phyloP scores from a whole-genome alignment of 2,113 vertebrate genomes.

The Phyllostomus hastatus region DNA sequence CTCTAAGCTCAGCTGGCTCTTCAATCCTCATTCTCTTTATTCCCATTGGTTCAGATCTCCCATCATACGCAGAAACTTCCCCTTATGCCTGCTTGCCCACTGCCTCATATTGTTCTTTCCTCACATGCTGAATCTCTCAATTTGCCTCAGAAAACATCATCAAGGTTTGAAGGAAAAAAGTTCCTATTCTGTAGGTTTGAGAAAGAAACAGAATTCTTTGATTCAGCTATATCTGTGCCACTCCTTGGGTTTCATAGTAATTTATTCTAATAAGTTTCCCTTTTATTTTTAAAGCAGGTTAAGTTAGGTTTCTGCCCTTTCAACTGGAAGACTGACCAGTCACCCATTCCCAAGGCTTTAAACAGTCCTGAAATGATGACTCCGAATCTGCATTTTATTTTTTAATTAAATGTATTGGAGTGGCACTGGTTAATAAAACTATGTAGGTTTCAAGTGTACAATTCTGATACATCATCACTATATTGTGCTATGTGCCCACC shows the following conservation, averaged over 20 bases:
- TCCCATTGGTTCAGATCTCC: background rate
- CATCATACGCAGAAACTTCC: background rate
- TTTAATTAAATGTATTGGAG: background rate
- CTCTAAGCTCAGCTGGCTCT: background rate
- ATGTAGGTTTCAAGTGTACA: background rate
- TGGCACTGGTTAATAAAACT: too few species aligned
- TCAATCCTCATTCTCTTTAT: background rate
- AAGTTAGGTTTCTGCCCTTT: background rate
- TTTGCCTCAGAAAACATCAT: background rate
- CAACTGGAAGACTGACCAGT: background rate
- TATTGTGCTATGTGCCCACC: background rate
- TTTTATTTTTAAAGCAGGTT: background rate
- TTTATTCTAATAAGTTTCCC: background rate
- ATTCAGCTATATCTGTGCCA: background rate
- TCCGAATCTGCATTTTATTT: background rate
- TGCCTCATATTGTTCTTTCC: background rate
- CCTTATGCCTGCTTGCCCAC: background rate
- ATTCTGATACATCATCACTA: background rate
- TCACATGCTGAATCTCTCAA: background rate
- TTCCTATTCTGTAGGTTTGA: background rate
- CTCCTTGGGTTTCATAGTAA: background rate
- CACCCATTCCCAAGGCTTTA: background rate
- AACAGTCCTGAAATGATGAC: background rate
- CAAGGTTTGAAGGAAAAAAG: background rate
- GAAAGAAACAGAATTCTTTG: background rate